Evolutionary conservation across 2,888 invertebrate genomes (phyloP), one percentile per base, ranked within the genome.

Genomic region (Drosophila algonquin): DNA sequence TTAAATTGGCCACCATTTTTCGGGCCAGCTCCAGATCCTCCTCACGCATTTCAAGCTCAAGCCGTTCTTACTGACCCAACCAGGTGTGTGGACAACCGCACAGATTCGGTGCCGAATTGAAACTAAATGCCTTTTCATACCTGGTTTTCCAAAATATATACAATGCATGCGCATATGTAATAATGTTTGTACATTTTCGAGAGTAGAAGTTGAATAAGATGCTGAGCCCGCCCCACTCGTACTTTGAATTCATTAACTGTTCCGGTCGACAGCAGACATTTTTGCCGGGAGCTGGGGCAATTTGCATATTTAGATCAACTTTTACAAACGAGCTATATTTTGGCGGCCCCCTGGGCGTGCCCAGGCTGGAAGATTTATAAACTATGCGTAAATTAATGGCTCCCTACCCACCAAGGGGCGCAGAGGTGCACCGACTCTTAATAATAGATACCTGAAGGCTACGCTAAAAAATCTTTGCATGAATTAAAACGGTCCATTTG

Each of bases 11-110:
- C n/a, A 88, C 90, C 85, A 96, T 93, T 14, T 95, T 95, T 65
- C 95, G 94, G 5, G 96, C 96, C 87, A 96, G 92, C 77, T 95
- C 94, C 72, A 97, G 45, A 51, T 86, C 88, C 60, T 88, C 86
- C 30, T 86, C 82, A 30, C 75, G 72, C 86, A 86, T 86, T 56
- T 68, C 47, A 18, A 40, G 24, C 3, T 63, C 14, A 7, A 47
- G 44, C 54, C 14, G 40, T n/a, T 14, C 1, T 40, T 14, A 40
- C 40, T 40, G 6, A 40, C 2, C 35, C 14, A 40, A 40, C 35
- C 14, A 46, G 18, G 59, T 58, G 50, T 24, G 14, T 18, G 50
- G 51, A 46, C 63, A 73, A 81, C 84, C 70, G 52, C 63, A 59
- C 78, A 30, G 73, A 53, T 61, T 55, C 71, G 63, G 61, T 56